Percentiles rank a stretch among this genome's conserved stretches.
phyloP scores from a whole-genome alignment of 2,888 invertebrate species.

The Frankliniella fusca region DNA sequence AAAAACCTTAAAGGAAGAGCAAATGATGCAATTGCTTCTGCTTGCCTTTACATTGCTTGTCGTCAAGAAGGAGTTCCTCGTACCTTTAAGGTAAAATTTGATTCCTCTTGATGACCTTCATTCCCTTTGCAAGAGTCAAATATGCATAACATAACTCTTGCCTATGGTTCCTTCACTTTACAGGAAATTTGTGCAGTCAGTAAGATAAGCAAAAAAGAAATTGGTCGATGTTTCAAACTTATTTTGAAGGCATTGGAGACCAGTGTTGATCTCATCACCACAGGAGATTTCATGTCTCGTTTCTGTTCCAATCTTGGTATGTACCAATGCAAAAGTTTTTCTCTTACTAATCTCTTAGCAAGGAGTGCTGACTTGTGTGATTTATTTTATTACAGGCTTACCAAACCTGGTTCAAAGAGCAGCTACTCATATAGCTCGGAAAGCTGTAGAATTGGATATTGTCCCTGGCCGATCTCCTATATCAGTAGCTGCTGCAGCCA shows the following conservation, averaged over 20 bases:
- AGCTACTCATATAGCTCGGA: conserved; percentile 93
- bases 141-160: background rate
- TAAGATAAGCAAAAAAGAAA: conserved; percentile 98
- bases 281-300: conserved; percentile 97
- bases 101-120: background rate
- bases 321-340: conserved; percentile 28
- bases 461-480: conserved; percentile 97
- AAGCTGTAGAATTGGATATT: conserved; percentile 94
- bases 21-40: conserved; percentile 97
- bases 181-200: conserved; percentile 96
- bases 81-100: conserved; percentile 72
- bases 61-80: conserved; percentile 97
- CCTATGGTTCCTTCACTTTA: background rate
- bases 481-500: conserved; percentile 97
- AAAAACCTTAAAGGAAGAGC: conserved; percentile 92
- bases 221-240: conserved; percentile 95
- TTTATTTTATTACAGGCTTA: conserved; percentile 52
- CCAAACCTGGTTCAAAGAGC: conserved; percentile 87
- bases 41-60: conserved; percentile 98
- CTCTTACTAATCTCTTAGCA: background rate
- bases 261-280: conserved; percentile 94
- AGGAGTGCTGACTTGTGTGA: background rate
- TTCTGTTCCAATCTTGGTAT: conserved; percentile 89
- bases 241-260: conserved; percentile 95
- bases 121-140: background rate